Percentiles rank a stretch among this genome's conserved stretches.
Evolutionary conservation across 2,888 invertebrate genomes (phyloP).

Genomic region (Timema cristinae): DNA sequence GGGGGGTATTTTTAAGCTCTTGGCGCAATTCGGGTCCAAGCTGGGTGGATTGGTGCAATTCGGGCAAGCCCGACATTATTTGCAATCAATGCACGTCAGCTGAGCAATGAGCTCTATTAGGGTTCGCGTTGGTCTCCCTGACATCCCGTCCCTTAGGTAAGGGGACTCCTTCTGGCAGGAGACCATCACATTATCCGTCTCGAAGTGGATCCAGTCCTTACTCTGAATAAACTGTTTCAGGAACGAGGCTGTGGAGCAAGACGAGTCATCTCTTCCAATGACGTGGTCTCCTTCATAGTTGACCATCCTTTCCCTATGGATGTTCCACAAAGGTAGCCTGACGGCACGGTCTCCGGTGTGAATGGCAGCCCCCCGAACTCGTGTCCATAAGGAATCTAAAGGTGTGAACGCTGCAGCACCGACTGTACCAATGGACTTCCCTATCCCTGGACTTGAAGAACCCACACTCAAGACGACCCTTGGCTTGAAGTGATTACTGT

Average conservation of each 20-base stretch:
- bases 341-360: constrained; percentile 65
- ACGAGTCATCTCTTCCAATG: too few species aligned
- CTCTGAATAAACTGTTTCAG: too few species aligned
- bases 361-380: constrained; percentile 53
- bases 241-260: constrained; percentile 55
- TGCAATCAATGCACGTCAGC: constrained; percentile 48
- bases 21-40: too few species aligned
- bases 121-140: constrained; percentile 70
- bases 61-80: too few species aligned
- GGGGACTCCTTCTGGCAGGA: constrained; percentile 57
- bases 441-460: constrained; percentile 61
- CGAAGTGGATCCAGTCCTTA: constrained; percentile 68
- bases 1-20: too few species aligned
- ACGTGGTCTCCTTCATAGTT: too few species aligned
- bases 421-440: constrained; percentile 55
- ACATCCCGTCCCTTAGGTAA: constrained; percentile 63
- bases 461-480: constrained; percentile 60
- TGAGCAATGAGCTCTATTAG: constrained; percentile 67
- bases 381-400: constrained; percentile 50
- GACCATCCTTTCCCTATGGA: constrained; percentile 52
- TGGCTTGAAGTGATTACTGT: constrained; percentile 58
- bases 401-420: constrained; percentile 63
- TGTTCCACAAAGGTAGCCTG: constrained; percentile 65
- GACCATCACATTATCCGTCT: constrained; percentile 70
- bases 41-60: too few species aligned